Percentiles rank a stretch among this genome's conserved stretches.
Conservation (phyloP, 1,140 invertebrate species). For the Drosophila teissieri region DNA sequence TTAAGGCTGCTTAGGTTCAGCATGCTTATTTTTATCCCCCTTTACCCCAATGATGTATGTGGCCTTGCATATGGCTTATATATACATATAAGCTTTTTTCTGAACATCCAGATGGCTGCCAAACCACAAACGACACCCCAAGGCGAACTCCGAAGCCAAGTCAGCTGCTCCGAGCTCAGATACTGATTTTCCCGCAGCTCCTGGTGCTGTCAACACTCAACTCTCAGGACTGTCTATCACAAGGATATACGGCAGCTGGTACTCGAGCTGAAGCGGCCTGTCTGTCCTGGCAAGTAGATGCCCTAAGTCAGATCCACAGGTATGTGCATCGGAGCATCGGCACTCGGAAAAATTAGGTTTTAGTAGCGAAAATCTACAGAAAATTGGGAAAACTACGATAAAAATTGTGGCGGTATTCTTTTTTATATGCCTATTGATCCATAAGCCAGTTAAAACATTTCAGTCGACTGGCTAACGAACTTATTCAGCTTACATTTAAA, state of each 20-base stretch:
- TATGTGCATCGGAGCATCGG: not conserved
- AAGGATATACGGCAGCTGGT: conserved; percentile 23
- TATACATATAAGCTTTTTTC: conserved; percentile 22
- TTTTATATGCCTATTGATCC: too few species aligned
- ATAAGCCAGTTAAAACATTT: too few species aligned
- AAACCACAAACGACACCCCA: conserved; percentile 46
- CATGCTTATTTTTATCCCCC: conserved; percentile 13
- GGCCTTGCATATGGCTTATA: conserved; percentile 21
- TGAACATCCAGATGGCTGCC: conserved; percentile 18
- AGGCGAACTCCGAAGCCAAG: conserved; percentile 27
- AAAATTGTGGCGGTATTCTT: too few species aligned
- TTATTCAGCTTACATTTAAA: too few species aligned
- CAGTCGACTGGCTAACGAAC: too few species aligned
- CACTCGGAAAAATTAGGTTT: not conserved
- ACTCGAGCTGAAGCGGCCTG: conserved; percentile 33
- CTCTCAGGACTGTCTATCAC: conserved; percentile 54
- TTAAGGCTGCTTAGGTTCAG: conserved; percentile 22
- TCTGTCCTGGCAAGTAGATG: conserved; percentile 39
- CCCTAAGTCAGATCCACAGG: conserved; percentile 45
- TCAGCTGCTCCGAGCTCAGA: conserved; percentile 36
- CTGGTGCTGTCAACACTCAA: conserved; percentile 41
- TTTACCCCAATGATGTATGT: not conserved
- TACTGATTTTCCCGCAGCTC: conserved; percentile 7
- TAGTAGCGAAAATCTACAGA: too few species aligned
- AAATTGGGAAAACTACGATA: too few species aligned